Evolutionary conservation across 2,888 invertebrate species (phyloP).

Genomic region (Calameuta pallipes): DNA sequence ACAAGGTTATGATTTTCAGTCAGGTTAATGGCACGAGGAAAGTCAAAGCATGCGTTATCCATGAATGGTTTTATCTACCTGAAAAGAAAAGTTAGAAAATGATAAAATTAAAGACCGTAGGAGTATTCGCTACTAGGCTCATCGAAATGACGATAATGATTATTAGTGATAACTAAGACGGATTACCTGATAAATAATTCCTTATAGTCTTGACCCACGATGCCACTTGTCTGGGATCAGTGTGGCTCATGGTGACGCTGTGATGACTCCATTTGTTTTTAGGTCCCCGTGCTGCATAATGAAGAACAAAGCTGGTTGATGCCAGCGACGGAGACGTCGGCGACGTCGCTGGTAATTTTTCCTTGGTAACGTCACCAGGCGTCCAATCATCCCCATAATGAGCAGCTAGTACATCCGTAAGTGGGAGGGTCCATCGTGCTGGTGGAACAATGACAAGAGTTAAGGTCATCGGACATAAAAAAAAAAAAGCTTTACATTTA

Average conservation of each 20-base stretch:
- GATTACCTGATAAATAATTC: conserved; percentile 69
- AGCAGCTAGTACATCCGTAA: conserved; percentile 71
- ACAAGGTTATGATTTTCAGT: neutral
- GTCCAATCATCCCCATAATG: conserved; percentile 65
- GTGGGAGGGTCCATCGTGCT: conserved; percentile 70
- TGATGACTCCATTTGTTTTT: conserved; percentile 73
- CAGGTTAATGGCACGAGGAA: too few relatives aligned
- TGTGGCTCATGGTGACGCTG: conserved; percentile 71
- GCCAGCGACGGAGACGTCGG: conserved; percentile 34
- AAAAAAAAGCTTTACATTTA: conserved; percentile 2
- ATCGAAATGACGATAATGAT: neutral
- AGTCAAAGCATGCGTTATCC: too few relatives aligned
- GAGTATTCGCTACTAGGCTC: neutral
- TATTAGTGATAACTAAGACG: neutral
- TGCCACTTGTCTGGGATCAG: conserved; percentile 72
- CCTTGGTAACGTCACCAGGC: conserved; percentile 57
- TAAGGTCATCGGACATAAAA: neutral
- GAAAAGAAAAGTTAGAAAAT: neutral
- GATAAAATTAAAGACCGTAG: neutral
- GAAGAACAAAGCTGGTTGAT: conserved; percentile 71
- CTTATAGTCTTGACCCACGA: conserved; percentile 74
- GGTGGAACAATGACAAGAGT: conserved; percentile 38
- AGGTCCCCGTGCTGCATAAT: conserved; percentile 71
- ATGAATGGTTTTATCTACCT: neutral
- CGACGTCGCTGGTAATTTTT: conserved; percentile 42